Percentiles rank a stretch among this genome's conserved stretches.
phyloP scores from a whole-genome alignment of 1,140 invertebrate genomes.

The Heliconius hewitsoni region DNA sequence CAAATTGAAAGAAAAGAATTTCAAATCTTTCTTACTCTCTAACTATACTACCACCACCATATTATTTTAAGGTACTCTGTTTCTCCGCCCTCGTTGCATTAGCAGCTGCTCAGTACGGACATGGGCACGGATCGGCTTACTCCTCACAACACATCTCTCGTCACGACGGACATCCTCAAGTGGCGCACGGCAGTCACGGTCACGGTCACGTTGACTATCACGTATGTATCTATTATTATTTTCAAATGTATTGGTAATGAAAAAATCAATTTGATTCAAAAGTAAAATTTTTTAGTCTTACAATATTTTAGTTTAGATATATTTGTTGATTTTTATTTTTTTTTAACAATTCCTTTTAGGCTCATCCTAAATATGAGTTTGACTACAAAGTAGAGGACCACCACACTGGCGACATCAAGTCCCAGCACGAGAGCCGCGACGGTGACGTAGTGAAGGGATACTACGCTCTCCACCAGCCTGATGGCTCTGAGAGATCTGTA shows the following conservation, averaged over 20 bases:
- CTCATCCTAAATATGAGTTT: neutral
- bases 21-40: no score
- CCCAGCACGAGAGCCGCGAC: neutral
- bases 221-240: slow-evolving; percentile 33
- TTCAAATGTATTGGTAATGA: no score
- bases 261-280: no score
- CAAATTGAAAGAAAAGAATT: no score
- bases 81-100: slow-evolving; percentile 13
- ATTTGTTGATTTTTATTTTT: neutral
- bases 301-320: no score
- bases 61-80: slow-evolving; percentile 1
- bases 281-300: no score
- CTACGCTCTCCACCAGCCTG: slow-evolving; percentile 40
- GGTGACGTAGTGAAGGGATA: slow-evolving; percentile 4
- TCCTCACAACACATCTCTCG: slow-evolving; percentile 55
- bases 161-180: slow-evolving; percentile 42
- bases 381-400: neutral
- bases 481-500: slow-evolving; percentile 43
- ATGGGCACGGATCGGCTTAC: slow-evolving; percentile 38
- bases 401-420: neutral
- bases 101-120: slow-evolving; percentile 13
- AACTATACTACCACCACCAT: no score
- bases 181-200: slow-evolving; percentile 34
- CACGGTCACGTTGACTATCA: slow-evolving; percentile 49
- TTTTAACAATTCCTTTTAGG: neutral